Evolutionary conservation across 2,888 invertebrate species (phyloP).

Genomic region (Augochlorella aurata): DNA sequence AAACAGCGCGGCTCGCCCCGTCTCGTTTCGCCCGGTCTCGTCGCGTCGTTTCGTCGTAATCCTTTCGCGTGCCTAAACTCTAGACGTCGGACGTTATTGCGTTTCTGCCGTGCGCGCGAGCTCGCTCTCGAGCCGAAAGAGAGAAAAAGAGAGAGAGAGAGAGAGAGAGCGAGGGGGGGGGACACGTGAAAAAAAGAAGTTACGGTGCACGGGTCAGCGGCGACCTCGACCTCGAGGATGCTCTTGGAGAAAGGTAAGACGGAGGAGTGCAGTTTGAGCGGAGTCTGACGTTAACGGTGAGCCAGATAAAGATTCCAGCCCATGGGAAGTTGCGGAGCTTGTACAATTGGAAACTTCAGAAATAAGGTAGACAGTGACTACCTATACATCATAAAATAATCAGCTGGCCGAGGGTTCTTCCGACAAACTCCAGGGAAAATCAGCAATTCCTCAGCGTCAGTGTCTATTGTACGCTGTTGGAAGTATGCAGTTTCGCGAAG

Average conservation of each 20-base stretch:
- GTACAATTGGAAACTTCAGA: no score
- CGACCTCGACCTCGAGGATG: conserved; percentile 21
- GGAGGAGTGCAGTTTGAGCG: not conserved
- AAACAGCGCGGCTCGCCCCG: not conserved
- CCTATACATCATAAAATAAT: no score
- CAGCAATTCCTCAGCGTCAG: no score
- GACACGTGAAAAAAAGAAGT: not conserved
- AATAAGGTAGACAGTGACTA: no score
- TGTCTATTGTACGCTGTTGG: no score
- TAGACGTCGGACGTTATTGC: conserved; percentile 16
- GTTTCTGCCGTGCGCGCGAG: not conserved
- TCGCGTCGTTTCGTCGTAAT: conserved; percentile 12
- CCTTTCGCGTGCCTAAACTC: conserved; percentile 22
- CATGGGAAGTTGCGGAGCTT: no score
- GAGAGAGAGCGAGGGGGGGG: no score
- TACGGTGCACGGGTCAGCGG: conserved; percentile 26
- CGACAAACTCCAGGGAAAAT: no score
- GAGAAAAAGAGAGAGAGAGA: not conserved
- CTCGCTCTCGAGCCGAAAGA: not conserved
- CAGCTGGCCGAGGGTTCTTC: no score
- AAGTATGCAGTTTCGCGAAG: no score
- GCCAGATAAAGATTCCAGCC: not conserved
- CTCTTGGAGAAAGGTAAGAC: conserved; percentile 19
- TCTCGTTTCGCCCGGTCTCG: not conserved
- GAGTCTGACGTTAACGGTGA: conserved; percentile 8